Evolutionary conservation across 2,797 vertebrate genomes (phyloP).

Genomic region (Phrynocephalus guinanensis): DNA sequence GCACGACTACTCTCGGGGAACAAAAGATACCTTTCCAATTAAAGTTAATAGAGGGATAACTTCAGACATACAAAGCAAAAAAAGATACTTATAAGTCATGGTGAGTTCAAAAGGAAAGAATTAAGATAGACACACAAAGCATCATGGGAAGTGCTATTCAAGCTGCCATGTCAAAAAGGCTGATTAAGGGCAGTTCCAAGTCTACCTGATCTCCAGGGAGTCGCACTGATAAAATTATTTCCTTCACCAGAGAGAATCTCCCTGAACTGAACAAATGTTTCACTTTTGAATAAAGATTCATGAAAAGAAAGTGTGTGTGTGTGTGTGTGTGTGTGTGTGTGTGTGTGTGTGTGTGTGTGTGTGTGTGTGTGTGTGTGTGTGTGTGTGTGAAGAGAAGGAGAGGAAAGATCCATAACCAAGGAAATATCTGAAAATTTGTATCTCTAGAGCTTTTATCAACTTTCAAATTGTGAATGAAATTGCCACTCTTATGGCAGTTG

Average conservation of each 20-base stretch:
- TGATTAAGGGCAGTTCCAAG: constrained; percentile 84
- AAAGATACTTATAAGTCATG: constrained; percentile 82
- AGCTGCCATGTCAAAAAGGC: constrained; percentile 81
- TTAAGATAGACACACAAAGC: constrained; percentile 81
- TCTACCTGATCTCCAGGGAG: constrained; percentile 84
- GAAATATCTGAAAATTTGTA: constrained; percentile 69
- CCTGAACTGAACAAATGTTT: constrained; percentile 81
- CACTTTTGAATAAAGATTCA: constrained; percentile 81
- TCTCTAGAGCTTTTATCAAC: constrained; percentile 72
- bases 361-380: too few species aligned
- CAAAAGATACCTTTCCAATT: constrained; percentile 86
- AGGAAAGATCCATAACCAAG: constrained; percentile 75
- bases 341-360: too few species aligned
- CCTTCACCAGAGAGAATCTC: constrained; percentile 80
- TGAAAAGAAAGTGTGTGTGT: constrained; percentile 67
- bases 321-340: too few species aligned
- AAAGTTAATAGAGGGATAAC: constrained; percentile 83
- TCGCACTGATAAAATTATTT: constrained; percentile 85
- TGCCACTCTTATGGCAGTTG: constrained; percentile 53
- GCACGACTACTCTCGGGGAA: constrained; percentile 76
- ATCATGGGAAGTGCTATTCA: constrained; percentile 86
- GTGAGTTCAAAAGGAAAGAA: constrained; percentile 85
- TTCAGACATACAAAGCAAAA: constrained; percentile 83
- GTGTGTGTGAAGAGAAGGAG: constrained; percentile 36
- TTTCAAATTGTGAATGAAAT: constrained; percentile 68